Evolutionary conservation across 2,113 vertebrate genomes (phyloP).

Genomic region (Epinephelus lanceolatus): DNA sequence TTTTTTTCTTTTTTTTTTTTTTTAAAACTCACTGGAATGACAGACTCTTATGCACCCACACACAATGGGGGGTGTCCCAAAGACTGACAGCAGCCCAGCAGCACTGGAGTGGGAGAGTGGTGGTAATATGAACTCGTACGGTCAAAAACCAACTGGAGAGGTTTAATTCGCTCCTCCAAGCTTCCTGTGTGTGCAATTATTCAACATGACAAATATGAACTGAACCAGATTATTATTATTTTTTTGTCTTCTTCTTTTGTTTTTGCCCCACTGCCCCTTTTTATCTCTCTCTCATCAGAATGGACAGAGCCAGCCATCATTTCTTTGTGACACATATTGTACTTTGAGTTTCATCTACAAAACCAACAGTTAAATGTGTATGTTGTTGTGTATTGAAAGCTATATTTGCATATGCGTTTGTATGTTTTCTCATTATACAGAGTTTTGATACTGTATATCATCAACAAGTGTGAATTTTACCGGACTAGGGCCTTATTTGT

Average conservation of each 20-base stretch:
- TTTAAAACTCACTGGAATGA: constrained; percentile 79
- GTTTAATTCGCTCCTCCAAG: constrained; percentile 68
- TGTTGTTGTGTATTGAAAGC: constrained; percentile 71
- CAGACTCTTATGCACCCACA: constrained; percentile 69
- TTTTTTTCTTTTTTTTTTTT: constrained; percentile 8
- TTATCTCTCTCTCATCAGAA: constrained; percentile 46
- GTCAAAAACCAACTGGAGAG: constrained; percentile 66
- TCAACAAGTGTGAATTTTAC: constrained; percentile 68
- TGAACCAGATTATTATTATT: constrained; percentile 45
- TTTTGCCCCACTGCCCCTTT: constrained; percentile 31
- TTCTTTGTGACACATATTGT: constrained; percentile 67
- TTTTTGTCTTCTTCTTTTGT: constrained; percentile 20
- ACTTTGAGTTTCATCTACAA: constrained; percentile 71
- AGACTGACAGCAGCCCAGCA: constrained; percentile 72
- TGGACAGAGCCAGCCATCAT: constrained; percentile 68
- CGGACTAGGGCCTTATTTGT: constrained; percentile 64
- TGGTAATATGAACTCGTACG: constrained; percentile 64
- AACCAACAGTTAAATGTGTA: constrained; percentile 68
- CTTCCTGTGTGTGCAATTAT: constrained; percentile 67
- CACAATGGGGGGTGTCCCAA: constrained; percentile 60
- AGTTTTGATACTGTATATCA: constrained; percentile 76
- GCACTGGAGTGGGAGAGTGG: constrained; percentile 65
- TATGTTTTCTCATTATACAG: constrained; percentile 71
- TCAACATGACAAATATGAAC: constrained; percentile 69
- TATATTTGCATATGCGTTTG: constrained; percentile 72